phyloP scores from a whole-genome alignment of 2,888 invertebrate genomes.

The Colostygia pectinataria region DNA sequence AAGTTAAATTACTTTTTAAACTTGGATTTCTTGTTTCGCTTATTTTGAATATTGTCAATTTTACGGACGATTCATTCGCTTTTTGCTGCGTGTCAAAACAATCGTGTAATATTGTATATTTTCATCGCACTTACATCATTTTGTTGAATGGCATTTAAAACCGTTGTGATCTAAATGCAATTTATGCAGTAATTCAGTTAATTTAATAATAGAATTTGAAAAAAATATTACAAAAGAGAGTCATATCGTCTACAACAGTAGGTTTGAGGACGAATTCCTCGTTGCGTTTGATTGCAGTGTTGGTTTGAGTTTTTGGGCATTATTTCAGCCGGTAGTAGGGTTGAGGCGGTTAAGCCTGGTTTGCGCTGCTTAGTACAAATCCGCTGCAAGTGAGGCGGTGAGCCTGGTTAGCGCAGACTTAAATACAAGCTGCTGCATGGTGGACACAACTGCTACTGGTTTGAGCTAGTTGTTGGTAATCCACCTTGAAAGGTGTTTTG shows the following conservation, averaged over 20 bases:
- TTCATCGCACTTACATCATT: no score
- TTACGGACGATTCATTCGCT: no score
- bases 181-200: neutral
- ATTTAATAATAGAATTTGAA: neutral
- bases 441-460: neutral
- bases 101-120: no score
- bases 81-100: no score
- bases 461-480: neutral
- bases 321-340: neutral
- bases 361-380: neutral
- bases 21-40: no score
- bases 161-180: no score
- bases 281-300: neutral
- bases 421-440: neutral
- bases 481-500: neutral
- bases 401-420: no score
- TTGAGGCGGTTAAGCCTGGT: no score
- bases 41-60: no score
- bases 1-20: neutral
- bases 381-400: neutral
- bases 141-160: no score
- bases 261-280: neutral
- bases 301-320: neutral
- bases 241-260: constrained; percentile 14
- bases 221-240: constrained; percentile 1